Evolutionary conservation across 1,140 invertebrate species (phyloP).

Genomic region (Meteorus sp.): DNA sequence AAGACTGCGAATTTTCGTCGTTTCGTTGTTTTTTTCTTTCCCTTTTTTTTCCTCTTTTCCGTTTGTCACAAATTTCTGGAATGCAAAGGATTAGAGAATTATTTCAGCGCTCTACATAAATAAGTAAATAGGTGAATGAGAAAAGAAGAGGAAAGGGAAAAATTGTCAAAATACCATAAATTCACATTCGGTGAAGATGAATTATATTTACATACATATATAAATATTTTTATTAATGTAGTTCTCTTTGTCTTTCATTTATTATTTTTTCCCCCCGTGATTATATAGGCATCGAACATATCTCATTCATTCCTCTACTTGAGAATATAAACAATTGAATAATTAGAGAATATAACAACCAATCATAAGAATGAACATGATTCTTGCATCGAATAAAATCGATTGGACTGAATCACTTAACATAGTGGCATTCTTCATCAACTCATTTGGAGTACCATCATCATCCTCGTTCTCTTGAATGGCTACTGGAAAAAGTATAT

Average conservation of each 20-base stretch:
- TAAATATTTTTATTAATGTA: background rate
- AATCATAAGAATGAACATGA: no score
- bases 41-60: no score
- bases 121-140: background rate
- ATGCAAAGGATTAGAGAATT: background rate
- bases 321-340: no score
- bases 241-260: no score
- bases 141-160: no score
- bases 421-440: background rate
- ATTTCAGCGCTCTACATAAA: background rate
- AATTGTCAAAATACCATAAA: background rate
- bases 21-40: no score
- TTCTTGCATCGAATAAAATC: no score
- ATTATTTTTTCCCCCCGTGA: no score
- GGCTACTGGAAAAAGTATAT: slow-evolving; percentile 18
- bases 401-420: background rate
- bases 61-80: slow-evolving; percentile 5
- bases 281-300: no score
- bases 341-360: no score
- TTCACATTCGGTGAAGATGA: background rate
- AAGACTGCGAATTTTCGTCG: slow-evolving; percentile 16
- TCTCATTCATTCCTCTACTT: no score
- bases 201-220: slow-evolving; percentile 5
- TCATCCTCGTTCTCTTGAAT: slow-evolving; percentile 9
- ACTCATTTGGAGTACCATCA: no score